Evolutionary conservation across 2,888 invertebrate genomes (phyloP), one percentile per base, ranked within the genome.

Genomic region (Operophtera brumata): DNA sequence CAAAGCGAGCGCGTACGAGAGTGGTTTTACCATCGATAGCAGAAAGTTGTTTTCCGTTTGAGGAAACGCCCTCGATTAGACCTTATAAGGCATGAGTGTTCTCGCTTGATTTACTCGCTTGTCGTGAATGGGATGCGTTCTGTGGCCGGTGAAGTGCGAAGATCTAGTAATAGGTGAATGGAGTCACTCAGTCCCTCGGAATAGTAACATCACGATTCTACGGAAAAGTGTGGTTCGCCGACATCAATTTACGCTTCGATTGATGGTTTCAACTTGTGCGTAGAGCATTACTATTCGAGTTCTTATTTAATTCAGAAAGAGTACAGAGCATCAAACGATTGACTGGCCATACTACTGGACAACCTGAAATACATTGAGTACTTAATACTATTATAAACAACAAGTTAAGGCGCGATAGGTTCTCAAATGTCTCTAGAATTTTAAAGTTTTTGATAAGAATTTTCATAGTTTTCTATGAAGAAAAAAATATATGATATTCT

Each of bases 41-140:
- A 78, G 87, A 89, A 87, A 90, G 89, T 82, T 78, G 88, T 83
- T 86, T 86, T 88, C 84, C 77, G 84, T 79, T 79, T 81, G 84
- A 69, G 75, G 78, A 77, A 78, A 79, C 69, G 71, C 67, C 70
- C 69, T 68, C 74, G 75, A 75, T 86, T 82, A 77, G 61, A 59
- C 80, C 80, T 73, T 81, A 71, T 76, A 80, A 59, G 80, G 84
- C 63, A 70, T 57, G 67, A 68, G 67, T 59, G 74, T 81, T 79
- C 77, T 80, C 80, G 84, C 78, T 86, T 86, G 87, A 86, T 88
- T 87, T 86, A 84, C 82, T 86, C 78, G 82, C 78, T 81, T 76
- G 82, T 82, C 81, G 77, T 90, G 88, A 89, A 88, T 89, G 88
- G 79, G 86, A 85, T 82, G 84, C 82, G 80, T 84, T 83, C 78